phyloP scores from a whole-genome alignment of 2,888 invertebrate species.

The Ceramica pisi region DNA sequence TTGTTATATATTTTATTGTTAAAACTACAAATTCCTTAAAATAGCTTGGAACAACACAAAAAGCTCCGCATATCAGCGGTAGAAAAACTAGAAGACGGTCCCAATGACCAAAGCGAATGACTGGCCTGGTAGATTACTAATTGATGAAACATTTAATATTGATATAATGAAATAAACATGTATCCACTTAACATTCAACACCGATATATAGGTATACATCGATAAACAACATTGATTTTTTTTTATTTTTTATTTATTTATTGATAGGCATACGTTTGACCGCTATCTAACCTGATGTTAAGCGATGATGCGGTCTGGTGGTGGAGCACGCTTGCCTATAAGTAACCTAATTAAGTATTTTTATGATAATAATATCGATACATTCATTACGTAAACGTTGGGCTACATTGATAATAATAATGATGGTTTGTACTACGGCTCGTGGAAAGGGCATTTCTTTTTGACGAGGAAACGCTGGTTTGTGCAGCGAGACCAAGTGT shows the following conservation, averaged over 20 bases:
- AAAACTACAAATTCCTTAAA: slow-evolving; percentile 23
- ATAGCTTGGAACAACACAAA: slow-evolving; percentile 42
- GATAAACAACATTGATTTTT: slow-evolving; percentile 69
- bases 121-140: slow-evolving; percentile 51
- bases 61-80: slow-evolving; percentile 33
- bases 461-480: not conserved
- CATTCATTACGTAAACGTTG: slow-evolving; percentile 40
- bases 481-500: not conserved
- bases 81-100: slow-evolving; percentile 41
- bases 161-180: slow-evolving; percentile 37
- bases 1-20: slow-evolving; percentile 11
- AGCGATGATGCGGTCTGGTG: too few relatives aligned
- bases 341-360: slow-evolving; percentile 47
- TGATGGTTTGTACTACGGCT: slow-evolving; percentile 27
- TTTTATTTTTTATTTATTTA: too few relatives aligned
- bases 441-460: slow-evolving; percentile 2
- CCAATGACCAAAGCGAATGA: slow-evolving; percentile 34
- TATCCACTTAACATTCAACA: slow-evolving; percentile 61
- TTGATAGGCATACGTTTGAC: too few relatives aligned
- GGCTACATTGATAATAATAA: slow-evolving; percentile 35
- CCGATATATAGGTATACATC: slow-evolving; percentile 65
- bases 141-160: slow-evolving; percentile 44
- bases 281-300: too few relatives aligned
- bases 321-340: too few relatives aligned
- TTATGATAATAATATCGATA: slow-evolving; percentile 55